phyloP scores from a whole-genome alignment of 2,888 invertebrate species.

The Amblyjoppa fuscipennis region DNA sequence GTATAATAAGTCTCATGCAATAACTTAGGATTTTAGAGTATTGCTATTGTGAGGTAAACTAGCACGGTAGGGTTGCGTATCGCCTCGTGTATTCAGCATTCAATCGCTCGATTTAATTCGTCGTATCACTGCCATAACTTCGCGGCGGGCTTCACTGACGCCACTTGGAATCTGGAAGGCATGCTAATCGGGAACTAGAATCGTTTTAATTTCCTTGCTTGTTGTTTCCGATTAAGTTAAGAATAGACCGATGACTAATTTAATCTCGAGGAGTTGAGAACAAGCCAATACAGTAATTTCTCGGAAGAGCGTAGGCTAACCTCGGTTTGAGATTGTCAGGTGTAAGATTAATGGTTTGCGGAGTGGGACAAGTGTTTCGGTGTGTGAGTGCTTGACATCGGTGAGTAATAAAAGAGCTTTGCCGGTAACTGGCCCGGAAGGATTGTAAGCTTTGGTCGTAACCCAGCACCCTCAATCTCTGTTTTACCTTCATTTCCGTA shows the following conservation, averaged over 20 bases:
- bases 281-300: background rate
- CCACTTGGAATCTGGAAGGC: background rate
- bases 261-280: background rate
- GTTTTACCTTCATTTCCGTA: slow-evolving; percentile 55
- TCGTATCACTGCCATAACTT: background rate
- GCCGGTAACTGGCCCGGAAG: slow-evolving; percentile 73
- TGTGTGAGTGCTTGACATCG: slow-evolving; percentile 29
- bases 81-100: background rate
- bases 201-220: background rate
- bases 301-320: background rate
- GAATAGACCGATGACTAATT: too few relatives aligned
- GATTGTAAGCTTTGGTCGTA: slow-evolving; percentile 69
- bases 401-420: slow-evolving; percentile 76
- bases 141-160: background rate
- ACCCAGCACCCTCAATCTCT: slow-evolving; percentile 51
- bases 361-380: slow-evolving; percentile 2
- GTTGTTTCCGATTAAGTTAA: background rate
- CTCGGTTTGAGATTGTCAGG: background rate
- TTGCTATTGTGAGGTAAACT: background rate
- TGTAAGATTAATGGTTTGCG: background rate
- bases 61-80: background rate
- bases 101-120: background rate
- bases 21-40: background rate
- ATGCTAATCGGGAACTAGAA: background rate
- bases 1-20: background rate